Evolutionary conservation across 2,797 vertebrate species (phyloP).

Genomic region (Typhlichthys eigenmanni): DNA sequence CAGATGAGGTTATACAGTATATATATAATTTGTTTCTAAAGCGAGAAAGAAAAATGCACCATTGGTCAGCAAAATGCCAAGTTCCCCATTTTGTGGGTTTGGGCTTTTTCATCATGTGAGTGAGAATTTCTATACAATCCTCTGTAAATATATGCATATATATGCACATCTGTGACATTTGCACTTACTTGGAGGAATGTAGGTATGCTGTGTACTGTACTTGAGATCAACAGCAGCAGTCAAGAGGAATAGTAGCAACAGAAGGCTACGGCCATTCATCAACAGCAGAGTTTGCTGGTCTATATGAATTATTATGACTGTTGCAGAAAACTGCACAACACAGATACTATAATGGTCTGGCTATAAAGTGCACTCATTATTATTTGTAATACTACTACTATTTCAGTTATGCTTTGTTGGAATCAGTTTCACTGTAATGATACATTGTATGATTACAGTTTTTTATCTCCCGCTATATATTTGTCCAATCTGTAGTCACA

Average conservation of each 20-base stretch:
- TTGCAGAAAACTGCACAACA: constrained; percentile 26
- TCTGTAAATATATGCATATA: background rate
- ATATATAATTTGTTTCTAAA: no score
- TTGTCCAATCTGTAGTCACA: no score
- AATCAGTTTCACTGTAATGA: no score
- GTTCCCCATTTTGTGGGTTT: background rate
- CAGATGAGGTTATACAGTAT: background rate
- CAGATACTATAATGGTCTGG: constrained; percentile 18
- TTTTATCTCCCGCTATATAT: no score
- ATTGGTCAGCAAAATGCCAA: background rate
- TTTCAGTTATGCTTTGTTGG: no score
- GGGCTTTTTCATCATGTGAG: constrained; percentile 8
- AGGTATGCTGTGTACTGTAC: background rate
- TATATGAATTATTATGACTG: constrained; percentile 37
- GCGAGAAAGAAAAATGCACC: no score
- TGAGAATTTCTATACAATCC: background rate
- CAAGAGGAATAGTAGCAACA: constrained; percentile 22
- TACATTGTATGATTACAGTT: no score
- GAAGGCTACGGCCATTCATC: constrained; percentile 42
- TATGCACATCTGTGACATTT: background rate
- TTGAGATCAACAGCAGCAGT: constrained; percentile 5
- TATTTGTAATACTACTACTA: no score
- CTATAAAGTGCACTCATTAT: constrained; percentile 5
- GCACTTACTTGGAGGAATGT: background rate
- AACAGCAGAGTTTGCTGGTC: constrained; percentile 9